Base-by-base conservation (phyloP, 1,140 invertebrate genomes). In the Bombus cullumanus region DNA sequence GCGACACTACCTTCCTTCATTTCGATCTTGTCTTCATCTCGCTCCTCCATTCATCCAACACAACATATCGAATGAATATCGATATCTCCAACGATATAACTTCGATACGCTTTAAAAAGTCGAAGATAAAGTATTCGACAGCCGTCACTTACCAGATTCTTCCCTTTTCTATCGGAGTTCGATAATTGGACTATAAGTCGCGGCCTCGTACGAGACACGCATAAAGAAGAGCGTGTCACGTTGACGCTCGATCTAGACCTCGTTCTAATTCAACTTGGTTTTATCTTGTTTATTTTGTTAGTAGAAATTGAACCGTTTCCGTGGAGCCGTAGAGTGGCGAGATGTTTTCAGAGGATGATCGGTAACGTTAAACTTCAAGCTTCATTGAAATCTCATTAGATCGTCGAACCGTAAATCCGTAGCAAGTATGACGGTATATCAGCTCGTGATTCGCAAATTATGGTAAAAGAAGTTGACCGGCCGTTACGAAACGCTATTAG, bases 171-270 rank as follows among this genome's bases (percentile, higher is more conserved):
- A 18, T 41, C 6, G 2, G 31, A 18, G 13, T 34, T 25, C 9
- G 12, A n/a, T 62, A n/a, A 62, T 34, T 64, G 57, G 6, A n/a
- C 41, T 47, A 12, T 66, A 31, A 53, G n/a, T 31, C 13, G 37
- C 69, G 22, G 1, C 41, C 18, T 83, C 71, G 64, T 66, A 37
- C 31, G 8, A 15, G 34, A 39, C 25, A 39, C 12, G 37, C 68
- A 28, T 71, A 39, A 10, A 68, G 22, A 68, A 62, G 25, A 75
- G 72, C 41, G 25, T 59, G 81, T 47, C 47, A 69, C 75, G 76
- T 41, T 66, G 74, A 47, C 41, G 43, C 73, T 87, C 87, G 87
- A 88, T 76, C 87, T 87, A 88, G 87, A 88, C 86, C 87, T 87
- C 75, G 66, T 43, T 82, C 34, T 39, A 82, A 43, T 37, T 74